Percentiles rank a stretch among this genome's conserved stretches.
Conservation (phyloP, 1,140 invertebrate species). For the Drosophila orosa region DNA sequence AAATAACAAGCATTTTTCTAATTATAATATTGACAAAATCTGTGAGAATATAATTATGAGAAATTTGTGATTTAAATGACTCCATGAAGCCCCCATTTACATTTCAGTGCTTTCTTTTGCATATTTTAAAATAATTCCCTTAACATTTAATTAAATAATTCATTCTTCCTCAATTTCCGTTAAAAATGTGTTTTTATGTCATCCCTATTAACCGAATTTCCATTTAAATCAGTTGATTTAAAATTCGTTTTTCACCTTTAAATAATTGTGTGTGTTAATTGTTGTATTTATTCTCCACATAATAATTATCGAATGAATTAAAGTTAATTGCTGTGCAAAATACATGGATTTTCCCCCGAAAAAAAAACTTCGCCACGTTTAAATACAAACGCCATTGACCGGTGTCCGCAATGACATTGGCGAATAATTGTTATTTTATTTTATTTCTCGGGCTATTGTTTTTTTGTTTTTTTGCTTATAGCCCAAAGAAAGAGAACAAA, state of each 20-base stretch:
- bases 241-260: slow-evolving; percentile 4
- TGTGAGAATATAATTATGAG: neutral
- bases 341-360: slow-evolving; percentile 6
- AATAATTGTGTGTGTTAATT: slow-evolving; percentile 17
- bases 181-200: neutral
- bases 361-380: slow-evolving; percentile 11
- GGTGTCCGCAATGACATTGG: slow-evolving; percentile 73
- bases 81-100: neutral
- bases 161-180: neutral
- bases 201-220: neutral
- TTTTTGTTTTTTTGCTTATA: slow-evolving; percentile 62
- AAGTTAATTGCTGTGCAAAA: slow-evolving; percentile 27
- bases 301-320: slow-evolving; percentile 28
- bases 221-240: neutral
- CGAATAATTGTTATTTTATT: slow-evolving; percentile 42
- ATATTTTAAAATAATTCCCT: neutral
- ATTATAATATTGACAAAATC: slow-evolving; percentile 5
- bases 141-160: neutral
- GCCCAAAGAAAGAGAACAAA: slow-evolving; percentile 77
- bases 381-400: slow-evolving; percentile 63
- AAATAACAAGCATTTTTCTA: slow-evolving; percentile 12
- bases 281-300: neutral
- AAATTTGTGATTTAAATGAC: neutral
- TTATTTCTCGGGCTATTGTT: slow-evolving; percentile 41
- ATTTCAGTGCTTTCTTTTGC: neutral